Conservation (phyloP, 1,140 invertebrate species). For the Drosophila truncata region DNA sequence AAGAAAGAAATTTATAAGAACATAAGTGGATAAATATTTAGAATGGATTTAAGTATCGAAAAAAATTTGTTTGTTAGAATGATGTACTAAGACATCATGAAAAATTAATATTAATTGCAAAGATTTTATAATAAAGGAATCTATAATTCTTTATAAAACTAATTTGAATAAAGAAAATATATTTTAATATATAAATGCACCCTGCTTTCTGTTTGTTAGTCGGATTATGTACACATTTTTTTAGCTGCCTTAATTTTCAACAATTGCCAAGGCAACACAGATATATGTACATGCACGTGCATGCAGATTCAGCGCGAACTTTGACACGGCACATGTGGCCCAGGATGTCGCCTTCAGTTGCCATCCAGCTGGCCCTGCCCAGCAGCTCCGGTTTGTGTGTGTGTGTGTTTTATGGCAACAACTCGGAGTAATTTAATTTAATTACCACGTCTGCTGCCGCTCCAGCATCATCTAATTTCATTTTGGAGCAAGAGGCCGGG, state of each 20-base stretch:
- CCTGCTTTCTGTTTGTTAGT: slow-evolving; percentile 19
- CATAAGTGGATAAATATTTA: neutral
- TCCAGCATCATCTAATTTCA: slow-evolving; percentile 69
- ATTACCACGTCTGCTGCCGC: slow-evolving; percentile 62
- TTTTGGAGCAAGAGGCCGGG: slow-evolving; percentile 32
- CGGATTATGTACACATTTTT: slow-evolving; percentile 57
- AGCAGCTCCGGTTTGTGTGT: slow-evolving; percentile 10
- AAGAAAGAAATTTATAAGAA: neutral
- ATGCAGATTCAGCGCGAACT: slow-evolving; percentile 61
- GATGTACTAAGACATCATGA: neutral
- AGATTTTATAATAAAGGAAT: no score
- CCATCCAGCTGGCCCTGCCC: slow-evolving; percentile 2
- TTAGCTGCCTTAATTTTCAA: slow-evolving; percentile 62
- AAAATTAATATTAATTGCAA: neutral
- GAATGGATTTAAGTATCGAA: neutral
- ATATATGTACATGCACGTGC: slow-evolving; percentile 43
- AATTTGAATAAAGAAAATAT: no score
- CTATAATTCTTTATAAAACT: no score
- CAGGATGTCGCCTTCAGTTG: slow-evolving; percentile 8
- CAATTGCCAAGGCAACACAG: slow-evolving; percentile 69
- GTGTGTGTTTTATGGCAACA: slow-evolving; percentile 60
- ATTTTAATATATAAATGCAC: neutral
- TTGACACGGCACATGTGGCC: slow-evolving; percentile 62
- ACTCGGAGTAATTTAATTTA: slow-evolving; percentile 77
- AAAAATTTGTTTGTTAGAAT: neutral